Base-by-base conservation (phyloP, 2,888 invertebrate genomes). In the Gnatocerus cornutus region DNA sequence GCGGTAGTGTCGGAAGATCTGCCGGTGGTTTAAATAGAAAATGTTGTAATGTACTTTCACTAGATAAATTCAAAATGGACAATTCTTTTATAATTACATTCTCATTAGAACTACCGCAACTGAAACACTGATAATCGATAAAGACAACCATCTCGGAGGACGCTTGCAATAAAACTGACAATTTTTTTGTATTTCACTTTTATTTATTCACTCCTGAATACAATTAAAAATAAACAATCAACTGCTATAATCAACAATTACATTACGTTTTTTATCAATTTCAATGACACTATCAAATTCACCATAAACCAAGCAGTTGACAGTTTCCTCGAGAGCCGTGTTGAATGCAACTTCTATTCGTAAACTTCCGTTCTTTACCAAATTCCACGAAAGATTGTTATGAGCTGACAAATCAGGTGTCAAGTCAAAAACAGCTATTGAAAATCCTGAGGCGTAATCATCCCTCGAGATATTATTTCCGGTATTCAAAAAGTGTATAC, bases 271-370 rank as follows among this genome's bases (percentile, higher is more conserved):
- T n/a, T n/a, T n/a, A n/a, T n/a, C n/a, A n/a, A n/a, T n/a, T n/a
- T n/a, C n/a, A n/a, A n/a, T 62, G 8, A 80, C 46, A 65, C 79
- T 81, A 41, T 80, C 78, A 45, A 75, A 80, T 62, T 80, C 76
- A n/a, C n/a, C n/a, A n/a, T n/a, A n/a, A n/a, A n/a, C n/a, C n/a
- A n/a, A n/a, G n/a, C n/a, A n/a, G n/a, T n/a, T n/a, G n/a, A n/a
- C n/a, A n/a, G n/a, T n/a, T n/a, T n/a, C n/a, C n/a, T n/a, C n/a
- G n/a, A n/a, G n/a, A n/a, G n/a, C n/a, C n/a, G n/a, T n/a, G n/a
- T n/a, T n/a, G n/a, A n/a, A n/a, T n/a, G n/a, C n/a, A n/a, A n/a
- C n/a, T n/a, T n/a, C n/a, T n/a, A n/a, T n/a, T 2, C 76, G 77
- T 1, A 80, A 58, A 61, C n/a, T n/a, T n/a, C n/a, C n/a, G n/a